Percentiles rank a stretch among this genome's conserved stretches.
These are phyloP conservation scores for Morone chrysops DNA, from an alignment of 2,113 vertebrate genomes.

Conservation along the genomic window DNA sequence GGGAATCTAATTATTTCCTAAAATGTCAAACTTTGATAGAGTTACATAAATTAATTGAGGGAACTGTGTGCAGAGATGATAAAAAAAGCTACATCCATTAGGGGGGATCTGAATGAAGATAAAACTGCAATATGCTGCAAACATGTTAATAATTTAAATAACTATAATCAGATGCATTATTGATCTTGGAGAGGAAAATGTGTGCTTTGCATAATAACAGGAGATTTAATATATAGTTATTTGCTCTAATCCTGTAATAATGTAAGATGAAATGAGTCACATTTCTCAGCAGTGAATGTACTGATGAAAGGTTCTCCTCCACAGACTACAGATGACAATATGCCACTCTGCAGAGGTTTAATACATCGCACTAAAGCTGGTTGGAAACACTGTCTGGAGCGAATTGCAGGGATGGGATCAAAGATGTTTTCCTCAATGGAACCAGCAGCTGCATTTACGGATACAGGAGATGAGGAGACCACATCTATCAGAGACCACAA, in stretches of 20 bases:
- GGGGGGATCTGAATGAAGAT: too few species aligned
- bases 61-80: too few species aligned
- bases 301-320: slow-evolving; percentile 36
- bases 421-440: background rate
- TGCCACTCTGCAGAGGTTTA: slow-evolving; percentile 54
- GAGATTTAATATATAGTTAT: background rate
- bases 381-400: slow-evolving; percentile 61
- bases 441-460: background rate
- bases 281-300: background rate
- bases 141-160: too few species aligned
- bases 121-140: too few species aligned
- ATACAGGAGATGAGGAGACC: background rate
- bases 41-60: too few species aligned
- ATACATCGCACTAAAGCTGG: slow-evolving; percentile 64
- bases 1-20: too few species aligned
- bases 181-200: background rate
- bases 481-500: background rate
- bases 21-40: too few species aligned
- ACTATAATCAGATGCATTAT: background rate
- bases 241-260: background rate
- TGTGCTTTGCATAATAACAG: background rate
- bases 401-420: background rate
- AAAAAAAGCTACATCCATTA: too few species aligned
- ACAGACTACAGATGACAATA: slow-evolving; percentile 8
- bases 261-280: background rate